These are phyloP conservation scores for Onychomys leucogaster DNA, from an alignment of 2,797 vertebrate species.

Conservation along the genomic window DNA sequence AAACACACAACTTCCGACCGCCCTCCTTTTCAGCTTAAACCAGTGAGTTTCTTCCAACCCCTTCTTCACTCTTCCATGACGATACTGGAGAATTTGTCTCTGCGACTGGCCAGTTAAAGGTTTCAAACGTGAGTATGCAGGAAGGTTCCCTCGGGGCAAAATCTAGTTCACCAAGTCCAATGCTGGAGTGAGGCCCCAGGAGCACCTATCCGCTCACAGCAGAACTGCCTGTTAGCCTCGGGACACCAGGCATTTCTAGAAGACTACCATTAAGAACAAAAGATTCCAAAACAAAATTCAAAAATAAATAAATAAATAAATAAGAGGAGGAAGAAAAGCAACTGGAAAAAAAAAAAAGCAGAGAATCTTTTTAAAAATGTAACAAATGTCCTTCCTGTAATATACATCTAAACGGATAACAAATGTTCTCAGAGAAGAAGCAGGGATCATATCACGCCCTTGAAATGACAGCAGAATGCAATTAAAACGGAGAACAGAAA, in stretches of 20 bases:
- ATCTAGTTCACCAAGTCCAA: not conserved
- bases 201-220: not conserved
- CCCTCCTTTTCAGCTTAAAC: not conserved
- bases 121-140: not conserved
- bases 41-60: not conserved
- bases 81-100: not conserved
- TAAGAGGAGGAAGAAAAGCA: not conserved
- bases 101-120: not conserved
- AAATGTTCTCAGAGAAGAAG: not conserved
- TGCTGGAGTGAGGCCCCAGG: not conserved
- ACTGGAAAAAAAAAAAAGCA: not conserved
- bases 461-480: slow-evolving; percentile 31
- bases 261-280: not conserved
- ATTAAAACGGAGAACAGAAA: slow-evolving; percentile 5
- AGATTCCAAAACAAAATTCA: slow-evolving; percentile 5
- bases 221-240: not conserved
- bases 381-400: not conserved
- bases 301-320: no score
- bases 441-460: not conserved
- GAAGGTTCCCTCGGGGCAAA: not conserved
- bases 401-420: not conserved
- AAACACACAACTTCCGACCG: rapidly evolving
- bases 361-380: not conserved
- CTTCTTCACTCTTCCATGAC: not conserved
- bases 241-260: not conserved